Percentiles rank a stretch among this genome's conserved stretches.
These are phyloP conservation scores for Ammodytes marinus DNA, from an alignment of 2,113 vertebrate species.

Conservation along the genomic window DNA sequence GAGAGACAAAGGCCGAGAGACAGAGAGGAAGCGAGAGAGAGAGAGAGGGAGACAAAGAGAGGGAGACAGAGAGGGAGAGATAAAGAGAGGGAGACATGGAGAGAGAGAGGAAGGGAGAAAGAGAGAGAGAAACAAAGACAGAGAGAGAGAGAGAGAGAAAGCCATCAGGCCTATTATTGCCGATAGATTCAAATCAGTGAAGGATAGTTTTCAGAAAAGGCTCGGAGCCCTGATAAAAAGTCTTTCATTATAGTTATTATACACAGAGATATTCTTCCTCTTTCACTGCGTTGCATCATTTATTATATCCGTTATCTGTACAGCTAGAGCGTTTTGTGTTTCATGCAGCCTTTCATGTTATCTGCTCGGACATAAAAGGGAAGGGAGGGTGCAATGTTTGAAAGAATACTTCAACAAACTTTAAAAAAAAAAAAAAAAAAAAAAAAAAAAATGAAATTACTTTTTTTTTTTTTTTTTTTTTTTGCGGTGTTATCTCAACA, in stretches of 20 bases:
- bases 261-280: constrained; percentile 62
- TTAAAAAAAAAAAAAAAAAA: constrained; percentile 16
- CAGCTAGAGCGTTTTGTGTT: constrained; percentile 47
- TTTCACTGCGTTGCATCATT: constrained; percentile 88
- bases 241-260: constrained; percentile 76
- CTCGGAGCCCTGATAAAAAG: constrained; percentile 69
- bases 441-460: no score
- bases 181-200: constrained; percentile 71
- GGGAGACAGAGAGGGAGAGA: no score
- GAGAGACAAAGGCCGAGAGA: no score
- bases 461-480: no score
- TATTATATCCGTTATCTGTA: constrained; percentile 77
- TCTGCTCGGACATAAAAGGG: constrained; percentile 70
- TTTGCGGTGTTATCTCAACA: constrained; percentile 37
- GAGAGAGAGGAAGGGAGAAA: no score
- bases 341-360: constrained; percentile 63
- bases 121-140: not conserved
- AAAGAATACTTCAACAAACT: constrained; percentile 35
- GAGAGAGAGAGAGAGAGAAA: no score
- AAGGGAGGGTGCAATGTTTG: constrained; percentile 40
- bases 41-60: no score
- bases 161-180: constrained; percentile 72
- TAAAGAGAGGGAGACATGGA: no score
- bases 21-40: no score
- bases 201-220: constrained; percentile 58